Conservation (phyloP, 1,140 invertebrate species). For the Drosophila setifemur region DNA sequence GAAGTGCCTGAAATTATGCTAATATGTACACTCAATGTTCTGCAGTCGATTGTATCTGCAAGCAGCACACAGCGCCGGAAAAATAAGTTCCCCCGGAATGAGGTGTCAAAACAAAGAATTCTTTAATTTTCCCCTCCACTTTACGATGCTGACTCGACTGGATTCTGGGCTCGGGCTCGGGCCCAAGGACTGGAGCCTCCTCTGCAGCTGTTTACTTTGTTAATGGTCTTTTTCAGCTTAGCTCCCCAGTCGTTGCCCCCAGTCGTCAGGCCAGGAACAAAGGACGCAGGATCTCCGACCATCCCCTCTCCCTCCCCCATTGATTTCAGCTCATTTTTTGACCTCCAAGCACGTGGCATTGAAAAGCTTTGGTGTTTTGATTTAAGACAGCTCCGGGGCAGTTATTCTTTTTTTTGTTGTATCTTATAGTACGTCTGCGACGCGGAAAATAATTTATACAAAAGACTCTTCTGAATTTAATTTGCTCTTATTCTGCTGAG, state of each 20-base stretch:
- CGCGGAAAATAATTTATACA: constrained; percentile 77
- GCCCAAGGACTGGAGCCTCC: constrained; percentile 30
- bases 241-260: constrained; percentile 55
- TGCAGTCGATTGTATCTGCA: constrained; percentile 16
- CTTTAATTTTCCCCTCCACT: constrained; percentile 35
- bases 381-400: constrained; percentile 47
- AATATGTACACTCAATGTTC: constrained; percentile 16
- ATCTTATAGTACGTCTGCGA: constrained; percentile 28
- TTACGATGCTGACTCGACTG: constrained; percentile 54
- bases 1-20: constrained; percentile 41
- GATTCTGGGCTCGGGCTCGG: constrained; percentile 17
- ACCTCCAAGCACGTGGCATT: constrained; percentile 63
- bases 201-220: constrained; percentile 78
- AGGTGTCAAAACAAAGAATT: constrained; percentile 72
- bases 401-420: constrained; percentile 31
- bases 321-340: constrained; percentile 70
- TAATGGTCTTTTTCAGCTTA: constrained; percentile 79
- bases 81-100: constrained; percentile 10
- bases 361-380: constrained; percentile 62
- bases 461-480: constrained; percentile 57
- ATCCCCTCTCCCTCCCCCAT: constrained; percentile 16
- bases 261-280: background rate
- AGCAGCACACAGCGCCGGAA: background rate
- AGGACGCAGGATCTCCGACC: background rate
- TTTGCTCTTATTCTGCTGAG: constrained; percentile 60